phyloP scores from a whole-genome alignment of 2,888 invertebrate species.

The Ophraella communa region DNA sequence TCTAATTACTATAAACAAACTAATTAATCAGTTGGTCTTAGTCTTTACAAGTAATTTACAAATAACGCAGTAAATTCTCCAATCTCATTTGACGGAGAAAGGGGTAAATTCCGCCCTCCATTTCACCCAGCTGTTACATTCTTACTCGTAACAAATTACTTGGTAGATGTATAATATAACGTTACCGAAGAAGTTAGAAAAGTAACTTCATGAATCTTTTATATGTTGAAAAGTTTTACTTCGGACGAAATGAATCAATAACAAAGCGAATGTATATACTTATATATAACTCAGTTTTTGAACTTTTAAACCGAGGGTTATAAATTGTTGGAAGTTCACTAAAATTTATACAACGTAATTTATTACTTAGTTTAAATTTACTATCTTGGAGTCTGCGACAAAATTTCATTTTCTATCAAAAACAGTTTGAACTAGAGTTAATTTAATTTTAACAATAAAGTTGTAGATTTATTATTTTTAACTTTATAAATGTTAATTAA shows the following conservation, averaged over 20 bases:
- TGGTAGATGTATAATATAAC: slow-evolving; percentile 26
- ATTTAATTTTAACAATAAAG: no score
- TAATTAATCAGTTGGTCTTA: slow-evolving; percentile 12
- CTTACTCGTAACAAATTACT: slow-evolving; percentile 28
- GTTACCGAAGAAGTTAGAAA: slow-evolving; percentile 28
- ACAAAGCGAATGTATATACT: slow-evolving; percentile 19
- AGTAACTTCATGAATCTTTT: slow-evolving; percentile 42
- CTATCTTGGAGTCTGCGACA: no score
- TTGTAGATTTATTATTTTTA: no score
- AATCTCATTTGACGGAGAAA: slow-evolving; percentile 32
- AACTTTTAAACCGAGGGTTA: slow-evolving; percentile 38
- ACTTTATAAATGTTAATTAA: background rate
- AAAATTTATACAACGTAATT: slow-evolving; percentile 56
- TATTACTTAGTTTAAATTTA: slow-evolving; percentile 55
- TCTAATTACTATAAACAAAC: background rate
- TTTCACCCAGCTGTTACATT: slow-evolving; percentile 26
- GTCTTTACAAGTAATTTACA: slow-evolving; percentile 14
- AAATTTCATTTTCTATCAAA: no score
- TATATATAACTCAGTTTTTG: slow-evolving; percentile 26
- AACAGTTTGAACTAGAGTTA: no score
- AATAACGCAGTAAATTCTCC: slow-evolving; percentile 16
- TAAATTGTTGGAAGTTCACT: slow-evolving; percentile 46
- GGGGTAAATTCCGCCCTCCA: slow-evolving; percentile 28
- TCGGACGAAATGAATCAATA: slow-evolving; percentile 36
- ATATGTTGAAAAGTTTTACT: slow-evolving; percentile 37